These are phyloP conservation scores for Copidosoma floridanum DNA, from an alignment of 1,140 invertebrate species.

Conservation along the genomic window DNA sequence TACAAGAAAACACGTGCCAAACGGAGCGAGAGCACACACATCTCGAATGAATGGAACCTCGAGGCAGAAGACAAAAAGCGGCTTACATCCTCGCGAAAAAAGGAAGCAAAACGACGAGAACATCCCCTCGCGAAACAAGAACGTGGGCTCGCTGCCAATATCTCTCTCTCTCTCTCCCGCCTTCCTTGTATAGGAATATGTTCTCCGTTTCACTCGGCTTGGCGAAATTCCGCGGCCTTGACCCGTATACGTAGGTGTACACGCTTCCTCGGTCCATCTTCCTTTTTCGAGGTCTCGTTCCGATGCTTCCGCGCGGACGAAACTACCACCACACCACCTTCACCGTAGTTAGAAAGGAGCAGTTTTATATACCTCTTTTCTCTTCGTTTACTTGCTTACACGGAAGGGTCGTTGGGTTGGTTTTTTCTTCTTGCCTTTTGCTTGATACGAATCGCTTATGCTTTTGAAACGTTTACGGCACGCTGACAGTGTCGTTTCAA, in stretches of 20 bases:
- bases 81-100: neutral
- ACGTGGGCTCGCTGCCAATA: constrained; percentile 16
- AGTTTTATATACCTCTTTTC: no score
- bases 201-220: neutral
- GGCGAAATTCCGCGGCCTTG: constrained; percentile 9
- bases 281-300: neutral
- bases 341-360: no score
- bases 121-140: neutral
- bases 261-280: neutral
- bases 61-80: no score
- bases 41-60: neutral
- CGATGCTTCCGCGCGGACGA: neutral
- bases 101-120: neutral
- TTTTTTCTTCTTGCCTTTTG: no score
- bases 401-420: no score
- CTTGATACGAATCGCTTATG: no score
- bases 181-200: neutral
- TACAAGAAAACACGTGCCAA: no score
- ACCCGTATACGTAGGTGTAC: constrained; percentile 12
- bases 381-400: no score
- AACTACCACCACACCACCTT: no score
- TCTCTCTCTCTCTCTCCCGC: neutral
- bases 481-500: no score
- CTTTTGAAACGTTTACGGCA: no score
- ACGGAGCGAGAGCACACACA: neutral